A percentile compares a stretch with the other conserved stretches of the same genome.
These are phyloP conservation scores for Rhagophthalmus giganteus DNA, from an alignment of 2,888 invertebrate genomes.

Conservation along the genomic window DNA sequence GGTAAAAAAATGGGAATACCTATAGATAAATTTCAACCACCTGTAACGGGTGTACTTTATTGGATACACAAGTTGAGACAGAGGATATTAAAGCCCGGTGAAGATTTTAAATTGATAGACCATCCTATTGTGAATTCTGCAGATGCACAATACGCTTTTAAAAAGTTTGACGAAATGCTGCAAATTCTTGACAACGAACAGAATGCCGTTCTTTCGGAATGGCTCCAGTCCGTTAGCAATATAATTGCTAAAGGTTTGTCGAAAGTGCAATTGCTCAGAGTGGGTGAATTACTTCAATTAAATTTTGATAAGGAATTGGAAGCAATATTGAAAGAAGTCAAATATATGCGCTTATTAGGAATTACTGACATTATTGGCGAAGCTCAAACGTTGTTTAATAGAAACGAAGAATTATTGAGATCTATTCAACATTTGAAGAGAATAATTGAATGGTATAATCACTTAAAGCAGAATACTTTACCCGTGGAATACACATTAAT, in stretches of 20 bases:
- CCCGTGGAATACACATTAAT: conserved; percentile 79
- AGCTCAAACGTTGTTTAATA: conserved; percentile 66
- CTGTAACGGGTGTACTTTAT: conserved; percentile 69
- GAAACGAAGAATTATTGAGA: conserved; percentile 68
- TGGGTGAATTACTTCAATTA: conserved; percentile 59
- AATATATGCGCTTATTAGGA: conserved; percentile 64
- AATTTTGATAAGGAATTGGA: conserved; percentile 73
- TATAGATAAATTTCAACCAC: conserved; percentile 72
- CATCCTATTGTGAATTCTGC: conserved; percentile 64
- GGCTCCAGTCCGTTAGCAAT: conserved; percentile 68
- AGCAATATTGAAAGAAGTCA: conserved; percentile 78
- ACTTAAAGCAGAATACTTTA: conserved; percentile 71
- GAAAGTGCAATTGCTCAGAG: conserved; percentile 64
- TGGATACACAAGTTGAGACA: conserved; percentile 70
- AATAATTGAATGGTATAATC: conserved; percentile 83
- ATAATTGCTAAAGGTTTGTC: conserved; percentile 66
- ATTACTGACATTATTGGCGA: conserved; percentile 63
- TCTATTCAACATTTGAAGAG: conserved; percentile 55
- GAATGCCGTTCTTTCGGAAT: conserved; percentile 65
- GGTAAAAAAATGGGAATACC: conserved; percentile 59
- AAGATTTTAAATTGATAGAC: conserved; percentile 66
- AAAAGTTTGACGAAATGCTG: conserved; percentile 70
- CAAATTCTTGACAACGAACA: conserved; percentile 66
- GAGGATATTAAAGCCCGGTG: conserved; percentile 63
- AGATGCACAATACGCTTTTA: conserved; percentile 58